Base-by-base conservation (phyloP, 2,113 vertebrate species). In the Lanius collurio region DNA sequence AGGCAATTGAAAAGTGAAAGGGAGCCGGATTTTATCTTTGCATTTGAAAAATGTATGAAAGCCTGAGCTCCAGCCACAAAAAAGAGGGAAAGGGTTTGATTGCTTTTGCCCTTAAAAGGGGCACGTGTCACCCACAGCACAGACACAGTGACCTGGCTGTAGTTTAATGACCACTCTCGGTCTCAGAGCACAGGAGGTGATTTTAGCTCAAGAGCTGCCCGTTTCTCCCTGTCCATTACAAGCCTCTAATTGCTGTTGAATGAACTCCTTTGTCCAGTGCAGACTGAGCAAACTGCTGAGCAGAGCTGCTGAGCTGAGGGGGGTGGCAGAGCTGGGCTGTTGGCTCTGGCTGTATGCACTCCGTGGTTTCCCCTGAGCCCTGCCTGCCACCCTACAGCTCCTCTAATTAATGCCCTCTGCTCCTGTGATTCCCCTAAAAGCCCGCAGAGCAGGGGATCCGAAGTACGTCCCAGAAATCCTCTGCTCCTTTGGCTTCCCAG, bases 61-160 rank as follows among this genome's bases (percentile, higher is more conserved):
- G 23, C 6, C 62, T 4, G 5, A 85, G 39, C 50, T 82, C 11
- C 8, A 14, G 50, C 49, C 26, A 2, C 3, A 6, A 52, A 68
- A 83, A 33, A 16, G 19, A 52, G 33, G 64, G 70, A 62, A 44
- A 41, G 63, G 26, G 17, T 35, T 74, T 41, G 15, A 21, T 10
- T 10, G 9, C 71, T 35, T 27, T 28, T 47, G 23, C 74, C 46
- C 64, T 85, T 16, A 8, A 2, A 35, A 35, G 57, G 20, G 35
- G 49, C 69, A 6, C 0, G 17, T 70, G 90, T 50, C 41, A 31
- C 26, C 28, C 2, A 0, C 79, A 53, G 74, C 27, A 8, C 2
- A 2, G 71, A 9, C 33, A 5, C 33, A 1, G 67, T 55, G 87
- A 63, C 77, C 77, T 74, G 20, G 11, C 64, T 3, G 11, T 9